Base-by-base conservation (phyloP, 2,888 invertebrate species). In the Drosophila birchii region DNA sequence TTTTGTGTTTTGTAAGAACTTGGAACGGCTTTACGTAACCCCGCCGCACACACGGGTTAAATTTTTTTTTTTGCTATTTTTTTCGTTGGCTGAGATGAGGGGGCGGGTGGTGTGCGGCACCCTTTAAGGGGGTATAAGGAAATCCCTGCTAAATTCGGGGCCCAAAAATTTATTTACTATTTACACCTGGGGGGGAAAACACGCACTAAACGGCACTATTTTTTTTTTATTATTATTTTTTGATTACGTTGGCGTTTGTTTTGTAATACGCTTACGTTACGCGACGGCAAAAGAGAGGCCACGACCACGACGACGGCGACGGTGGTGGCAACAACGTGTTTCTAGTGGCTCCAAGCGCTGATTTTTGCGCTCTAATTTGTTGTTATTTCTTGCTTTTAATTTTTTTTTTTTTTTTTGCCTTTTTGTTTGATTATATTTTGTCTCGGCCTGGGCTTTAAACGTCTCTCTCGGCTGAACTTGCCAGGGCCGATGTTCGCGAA, bases 401-500 rank as follows among this genome's bases (percentile, higher is more conserved):
- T 23, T 45, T 47, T 54, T 38, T 32, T 26, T 12, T 54, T 38
- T 29, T 20, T 12, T 49, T 66, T 47, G 32, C 69, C 32, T 49
- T 51, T 51, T 59, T 55, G 63, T 34, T 23, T 32, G 38, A 23
- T 51, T 56, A 16, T 41, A 18, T 54, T 55, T 55, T 62, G 32
- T 45, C 29, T 34, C 60, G 61, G 60, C 54, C 39, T 55, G 26
- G n/a, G 32, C 23, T 39, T 23, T 23, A 20, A 58, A 44, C 41
- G 56, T 12, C 38, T 43, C 63, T 55, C 63, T 55, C 67, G 34
- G 67, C 67, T 69, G 70, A 69, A 81, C 88, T 83, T 86, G 79
- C 76, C 90, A 88, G 85, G 88, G 90, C 86, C 89, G 86, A 81
- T 89, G 90, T 80, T 88, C 74, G 81, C 86, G 87, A 89, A 88